Conservation (phyloP, 2,113 vertebrate species). For the Tupaia chinensis region DNA sequence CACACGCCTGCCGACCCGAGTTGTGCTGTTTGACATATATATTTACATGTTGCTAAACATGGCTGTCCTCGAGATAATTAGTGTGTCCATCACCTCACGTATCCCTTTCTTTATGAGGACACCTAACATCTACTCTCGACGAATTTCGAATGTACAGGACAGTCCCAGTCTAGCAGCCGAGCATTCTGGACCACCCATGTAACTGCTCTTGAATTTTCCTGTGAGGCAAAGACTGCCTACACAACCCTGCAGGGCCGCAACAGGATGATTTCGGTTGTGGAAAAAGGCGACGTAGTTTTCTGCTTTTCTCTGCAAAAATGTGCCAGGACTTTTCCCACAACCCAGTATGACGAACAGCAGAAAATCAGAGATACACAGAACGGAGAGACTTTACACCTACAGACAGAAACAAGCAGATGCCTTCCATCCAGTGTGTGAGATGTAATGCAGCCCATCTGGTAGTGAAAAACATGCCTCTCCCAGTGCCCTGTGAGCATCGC, state of each 20-base stretch:
- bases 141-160: background rate
- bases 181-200: background rate
- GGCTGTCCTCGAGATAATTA: background rate
- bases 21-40: background rate
- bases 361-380: constrained; percentile 38
- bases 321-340: too few species aligned
- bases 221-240: background rate
- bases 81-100: background rate
- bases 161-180: background rate
- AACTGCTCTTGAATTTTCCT: background rate
- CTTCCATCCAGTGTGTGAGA: constrained; percentile 10
- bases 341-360: background rate
- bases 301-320: too few species aligned
- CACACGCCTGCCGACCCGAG: too few species aligned
- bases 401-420: background rate
- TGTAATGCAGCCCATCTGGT: background rate
- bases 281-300: too few species aligned
- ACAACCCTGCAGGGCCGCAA: background rate
- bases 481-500: too few species aligned
- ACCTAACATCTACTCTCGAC: background rate
- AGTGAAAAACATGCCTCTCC: background rate
- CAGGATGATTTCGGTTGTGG: background rate
- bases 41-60: background rate
- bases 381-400: background rate
- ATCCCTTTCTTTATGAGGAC: background rate